phyloP scores from a whole-genome alignment of 2,113 vertebrate species.

The Lanius ludovicianus region DNA sequence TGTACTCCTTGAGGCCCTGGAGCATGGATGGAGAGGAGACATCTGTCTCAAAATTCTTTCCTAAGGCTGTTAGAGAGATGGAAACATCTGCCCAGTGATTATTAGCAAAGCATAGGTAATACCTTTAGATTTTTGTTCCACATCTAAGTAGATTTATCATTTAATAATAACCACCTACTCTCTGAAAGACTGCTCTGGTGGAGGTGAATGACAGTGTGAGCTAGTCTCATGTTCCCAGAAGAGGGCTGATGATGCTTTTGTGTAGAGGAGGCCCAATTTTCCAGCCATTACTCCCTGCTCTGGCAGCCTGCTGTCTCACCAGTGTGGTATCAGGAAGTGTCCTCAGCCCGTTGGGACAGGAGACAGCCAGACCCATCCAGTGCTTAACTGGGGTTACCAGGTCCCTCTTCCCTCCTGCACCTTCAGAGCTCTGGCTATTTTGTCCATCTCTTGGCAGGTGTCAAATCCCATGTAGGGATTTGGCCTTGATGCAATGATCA shows the following conservation, averaged over 20 bases:
- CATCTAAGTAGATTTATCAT: neutral
- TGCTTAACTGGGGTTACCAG: neutral
- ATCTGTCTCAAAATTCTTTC: neutral
- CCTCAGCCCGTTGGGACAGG: rapidly evolving
- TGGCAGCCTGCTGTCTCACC: neutral
- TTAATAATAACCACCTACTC: neutral
- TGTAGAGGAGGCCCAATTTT: neutral
- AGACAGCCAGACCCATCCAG: neutral
- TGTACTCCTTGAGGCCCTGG: neutral
- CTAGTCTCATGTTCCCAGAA: neutral
- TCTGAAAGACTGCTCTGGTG: neutral
- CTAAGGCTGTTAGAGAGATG: neutral
- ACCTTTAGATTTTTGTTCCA: neutral
- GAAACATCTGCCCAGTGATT: neutral
- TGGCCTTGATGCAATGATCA: neutral
- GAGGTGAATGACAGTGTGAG: neutral
- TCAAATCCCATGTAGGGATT: neutral
- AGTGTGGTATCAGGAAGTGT: rapidly evolving
- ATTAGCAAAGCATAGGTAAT: neutral
- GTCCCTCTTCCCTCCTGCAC: neutral
- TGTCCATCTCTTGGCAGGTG: neutral
- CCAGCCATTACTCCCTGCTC: neutral
- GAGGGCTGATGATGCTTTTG: neutral
- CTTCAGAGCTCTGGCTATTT: neutral
- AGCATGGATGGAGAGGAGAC: neutral